phyloP scores from a whole-genome alignment of 2,888 invertebrate species.

The Odontomyia ornata region DNA sequence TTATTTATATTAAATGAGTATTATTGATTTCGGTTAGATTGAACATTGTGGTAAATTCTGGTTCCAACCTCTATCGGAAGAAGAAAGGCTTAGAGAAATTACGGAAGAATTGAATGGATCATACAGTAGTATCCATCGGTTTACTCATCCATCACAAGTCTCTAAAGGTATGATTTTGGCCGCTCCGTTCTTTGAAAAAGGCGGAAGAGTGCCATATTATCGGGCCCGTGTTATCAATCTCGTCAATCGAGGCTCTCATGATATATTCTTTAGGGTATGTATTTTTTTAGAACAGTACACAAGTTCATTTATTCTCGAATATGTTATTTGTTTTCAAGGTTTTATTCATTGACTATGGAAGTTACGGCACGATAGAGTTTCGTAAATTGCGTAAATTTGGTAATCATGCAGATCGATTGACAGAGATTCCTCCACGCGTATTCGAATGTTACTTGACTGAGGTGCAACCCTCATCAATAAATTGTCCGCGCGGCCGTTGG shows the following conservation, averaged over 20 bases:
- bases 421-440: conserved; percentile 69
- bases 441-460: conserved; percentile 77
- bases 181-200: conserved; percentile 67
- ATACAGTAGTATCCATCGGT: conserved; percentile 54
- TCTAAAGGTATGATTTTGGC: conserved; percentile 68
- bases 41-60: conserved; percentile 60
- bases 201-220: conserved; percentile 61
- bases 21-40: conserved; percentile 53
- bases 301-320: neutral
- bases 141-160: conserved; percentile 56
- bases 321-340: conserved; percentile 70
- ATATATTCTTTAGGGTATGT: conserved; percentile 53
- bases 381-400: conserved; percentile 65
- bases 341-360: conserved; percentile 83
- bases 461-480: conserved; percentile 73
- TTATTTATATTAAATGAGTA: conserved; percentile 31
- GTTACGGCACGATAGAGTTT: conserved; percentile 65
- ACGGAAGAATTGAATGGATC: conserved; percentile 61
- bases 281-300: neutral
- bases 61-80: conserved; percentile 59
- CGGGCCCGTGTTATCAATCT: conserved; percentile 68
- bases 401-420: conserved; percentile 51
- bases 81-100: conserved; percentile 60
- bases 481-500: conserved; percentile 72
- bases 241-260: conserved; percentile 52